These are phyloP conservation scores for Linepithema humile DNA, from an alignment of 1,140 invertebrate genomes.

Conservation along the genomic window DNA sequence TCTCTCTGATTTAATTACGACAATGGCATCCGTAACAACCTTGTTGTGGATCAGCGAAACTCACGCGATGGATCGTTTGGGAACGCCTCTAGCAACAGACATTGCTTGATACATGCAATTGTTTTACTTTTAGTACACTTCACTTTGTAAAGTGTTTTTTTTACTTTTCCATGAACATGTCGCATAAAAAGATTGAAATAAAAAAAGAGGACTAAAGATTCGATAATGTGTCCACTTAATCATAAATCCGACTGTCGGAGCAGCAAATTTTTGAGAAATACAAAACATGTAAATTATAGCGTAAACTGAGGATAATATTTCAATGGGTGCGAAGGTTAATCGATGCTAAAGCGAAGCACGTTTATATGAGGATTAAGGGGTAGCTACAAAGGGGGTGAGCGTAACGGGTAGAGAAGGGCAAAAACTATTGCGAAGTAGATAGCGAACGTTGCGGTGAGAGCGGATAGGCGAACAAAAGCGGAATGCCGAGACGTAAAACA, in stretches of 20 bases:
- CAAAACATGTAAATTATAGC: constrained; percentile 52
- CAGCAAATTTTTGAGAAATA: background rate
- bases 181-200: background rate
- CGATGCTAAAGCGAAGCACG: constrained; percentile 37
- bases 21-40: constrained; percentile 11
- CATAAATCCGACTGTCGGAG: background rate
- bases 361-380: constrained; percentile 49
- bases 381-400: background rate
- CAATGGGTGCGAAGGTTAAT: constrained; percentile 36
- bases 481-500: constrained; percentile 51
- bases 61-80: background rate
- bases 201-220: background rate
- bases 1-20: constrained; percentile 48
- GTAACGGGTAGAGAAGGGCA: background rate
- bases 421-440: constrained; percentile 57
- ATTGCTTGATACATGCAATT: constrained; percentile 3
- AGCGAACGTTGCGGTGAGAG: constrained; percentile 42
- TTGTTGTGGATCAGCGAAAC: background rate
- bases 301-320: background rate
- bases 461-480: constrained; percentile 43
- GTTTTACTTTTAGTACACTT: constrained; percentile 3
- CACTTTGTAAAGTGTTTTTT: background rate
- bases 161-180: background rate
- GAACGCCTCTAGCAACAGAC: background rate
- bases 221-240: background rate